Evolutionary conservation across 2,888 invertebrate genomes (phyloP).

Genomic region (Antitype chi): DNA sequence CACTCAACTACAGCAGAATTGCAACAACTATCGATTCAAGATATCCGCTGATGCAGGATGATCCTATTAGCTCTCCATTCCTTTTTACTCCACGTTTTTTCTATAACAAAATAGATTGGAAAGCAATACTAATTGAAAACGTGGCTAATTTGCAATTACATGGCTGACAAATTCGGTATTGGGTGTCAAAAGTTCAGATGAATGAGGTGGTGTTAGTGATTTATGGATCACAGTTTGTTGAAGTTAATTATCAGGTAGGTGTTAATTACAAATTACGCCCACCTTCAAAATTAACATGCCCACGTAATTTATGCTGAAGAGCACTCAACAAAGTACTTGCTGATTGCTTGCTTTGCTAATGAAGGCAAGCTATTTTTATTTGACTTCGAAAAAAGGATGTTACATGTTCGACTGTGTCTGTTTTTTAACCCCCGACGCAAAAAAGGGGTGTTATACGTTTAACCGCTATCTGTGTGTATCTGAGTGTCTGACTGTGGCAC

Average conservation of each 20-base stretch:
- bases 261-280: constrained; percentile 33
- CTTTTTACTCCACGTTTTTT: constrained; percentile 13
- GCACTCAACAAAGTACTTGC: background rate
- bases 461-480: too few relatives aligned
- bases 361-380: background rate
- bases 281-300: constrained; percentile 5
- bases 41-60: background rate
- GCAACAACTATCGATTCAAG: background rate
- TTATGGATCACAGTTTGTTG: constrained; percentile 46
- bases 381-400: background rate
- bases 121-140: constrained; percentile 48
- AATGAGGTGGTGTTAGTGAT: constrained; percentile 45
- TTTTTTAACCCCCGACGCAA: too few relatives aligned
- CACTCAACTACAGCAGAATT: background rate
- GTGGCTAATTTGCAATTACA: constrained; percentile 49
- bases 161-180: constrained; percentile 49
- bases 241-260: constrained; percentile 35
- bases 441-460: too few relatives aligned
- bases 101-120: constrained; percentile 18
- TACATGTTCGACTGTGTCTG: background rate
- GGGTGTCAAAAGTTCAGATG: constrained; percentile 46
- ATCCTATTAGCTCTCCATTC: background rate
- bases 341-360: background rate
- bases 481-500: too few relatives aligned
- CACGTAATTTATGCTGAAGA: background rate